phyloP scores from a whole-genome alignment of 2,113 vertebrate species.

The Ploceus nigricollis region DNA sequence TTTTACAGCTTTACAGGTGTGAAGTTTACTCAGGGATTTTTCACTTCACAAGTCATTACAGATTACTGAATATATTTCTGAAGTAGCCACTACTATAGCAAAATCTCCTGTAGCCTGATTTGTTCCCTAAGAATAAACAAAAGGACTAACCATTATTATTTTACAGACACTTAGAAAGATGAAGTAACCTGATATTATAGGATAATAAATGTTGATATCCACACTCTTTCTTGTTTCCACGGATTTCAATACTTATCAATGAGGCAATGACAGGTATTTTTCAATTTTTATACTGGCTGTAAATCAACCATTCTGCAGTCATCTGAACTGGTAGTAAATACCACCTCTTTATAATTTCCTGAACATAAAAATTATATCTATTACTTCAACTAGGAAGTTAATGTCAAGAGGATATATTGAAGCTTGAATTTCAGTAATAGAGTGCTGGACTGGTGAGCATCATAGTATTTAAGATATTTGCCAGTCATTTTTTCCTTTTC shows the following conservation, averaged over 20 bases:
- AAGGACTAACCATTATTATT: neutral
- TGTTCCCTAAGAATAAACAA: neutral
- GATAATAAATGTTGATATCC: neutral
- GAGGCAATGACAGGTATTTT: neutral
- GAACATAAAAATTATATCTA: neutral
- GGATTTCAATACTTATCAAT: constrained; percentile 8
- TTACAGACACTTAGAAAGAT: neutral
- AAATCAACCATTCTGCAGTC: constrained; percentile 11
- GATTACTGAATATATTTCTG: neutral
- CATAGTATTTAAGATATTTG: neutral
- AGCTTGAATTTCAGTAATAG: neutral
- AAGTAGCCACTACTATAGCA: neutral
- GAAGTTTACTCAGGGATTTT: neutral
- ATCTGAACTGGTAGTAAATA: neutral
- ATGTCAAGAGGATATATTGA: constrained; percentile 21
- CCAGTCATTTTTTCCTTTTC: neutral
- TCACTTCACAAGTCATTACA: neutral
- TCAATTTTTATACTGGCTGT: neutral
- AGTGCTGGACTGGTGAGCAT: neutral
- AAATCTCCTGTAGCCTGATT: neutral
- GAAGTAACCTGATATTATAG: neutral
- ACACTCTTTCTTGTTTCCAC: neutral
- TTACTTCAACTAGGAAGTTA: constrained; percentile 25
- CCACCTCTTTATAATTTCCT: neutral
- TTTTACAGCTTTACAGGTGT: neutral